phyloP scores from a whole-genome alignment of 2,797 vertebrate species.

The Siniperca undulata region DNA sequence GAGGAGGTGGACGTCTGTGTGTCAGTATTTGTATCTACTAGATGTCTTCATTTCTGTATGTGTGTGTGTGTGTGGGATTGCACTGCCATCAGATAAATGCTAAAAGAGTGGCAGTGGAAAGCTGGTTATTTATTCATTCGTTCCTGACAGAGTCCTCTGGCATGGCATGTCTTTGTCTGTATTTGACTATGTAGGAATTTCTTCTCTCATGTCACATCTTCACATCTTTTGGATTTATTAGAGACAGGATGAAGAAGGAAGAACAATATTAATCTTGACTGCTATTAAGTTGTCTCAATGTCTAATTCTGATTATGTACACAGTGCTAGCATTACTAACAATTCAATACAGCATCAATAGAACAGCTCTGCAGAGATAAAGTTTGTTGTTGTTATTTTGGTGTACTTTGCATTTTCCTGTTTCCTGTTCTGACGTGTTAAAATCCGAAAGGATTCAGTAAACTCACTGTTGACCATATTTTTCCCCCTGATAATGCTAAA shows the following conservation, averaged over 20 bases:
- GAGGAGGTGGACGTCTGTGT: slow-evolving; percentile 39
- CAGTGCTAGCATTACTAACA: background rate
- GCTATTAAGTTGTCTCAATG: background rate
- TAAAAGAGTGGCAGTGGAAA: slow-evolving; percentile 33
- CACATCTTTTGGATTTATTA: background rate
- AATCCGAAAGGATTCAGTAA: too few species aligned
- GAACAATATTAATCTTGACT: background rate
- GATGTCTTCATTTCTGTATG: slow-evolving; percentile 21
- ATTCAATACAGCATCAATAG: too few species aligned
- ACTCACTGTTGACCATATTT: too few species aligned
- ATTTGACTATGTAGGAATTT: slow-evolving; percentile 7
- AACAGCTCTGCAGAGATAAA: background rate
- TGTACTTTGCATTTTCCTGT: background rate
- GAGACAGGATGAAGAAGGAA: background rate
- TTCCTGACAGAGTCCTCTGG: slow-evolving; percentile 17
- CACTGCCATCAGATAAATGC: slow-evolving; percentile 20
- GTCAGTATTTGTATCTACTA: slow-evolving; percentile 34
- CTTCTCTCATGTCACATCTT: background rate
- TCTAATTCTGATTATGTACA: background rate
- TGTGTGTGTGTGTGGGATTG: background rate
- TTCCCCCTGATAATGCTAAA: too few species aligned
- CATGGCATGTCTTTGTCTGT: slow-evolving; percentile 3
- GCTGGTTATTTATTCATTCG: slow-evolving; percentile 46
- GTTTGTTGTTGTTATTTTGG: background rate
- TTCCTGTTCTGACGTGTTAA: too few species aligned